These are phyloP conservation scores for Dryas iulia DNA, from an alignment of 1,140 invertebrate species.

Conservation along the genomic window DNA sequence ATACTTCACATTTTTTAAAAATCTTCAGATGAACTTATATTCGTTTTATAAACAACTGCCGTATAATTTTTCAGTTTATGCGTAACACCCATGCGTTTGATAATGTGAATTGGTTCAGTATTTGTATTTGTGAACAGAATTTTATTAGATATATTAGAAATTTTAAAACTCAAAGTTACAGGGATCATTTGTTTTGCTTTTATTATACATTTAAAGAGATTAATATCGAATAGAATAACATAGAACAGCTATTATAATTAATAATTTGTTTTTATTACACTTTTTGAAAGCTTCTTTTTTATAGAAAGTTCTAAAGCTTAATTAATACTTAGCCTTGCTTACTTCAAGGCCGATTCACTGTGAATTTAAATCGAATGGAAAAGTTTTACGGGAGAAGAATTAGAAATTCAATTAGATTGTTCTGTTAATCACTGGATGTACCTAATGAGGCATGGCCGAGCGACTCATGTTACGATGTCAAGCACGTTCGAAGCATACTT, in stretches of 20 bases:
- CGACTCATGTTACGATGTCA: slow-evolving; percentile 17
- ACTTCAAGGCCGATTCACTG: not conserved
- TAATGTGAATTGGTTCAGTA: not conserved
- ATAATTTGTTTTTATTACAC: too few species aligned
- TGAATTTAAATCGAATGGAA: slow-evolving; percentile 8
- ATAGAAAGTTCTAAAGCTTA: not conserved
- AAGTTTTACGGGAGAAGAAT: slow-evolving; percentile 11
- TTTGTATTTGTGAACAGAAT: not conserved
- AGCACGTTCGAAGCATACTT: slow-evolving; percentile 10
- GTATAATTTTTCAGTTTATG: not conserved
- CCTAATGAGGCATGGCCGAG: slow-evolving; percentile 3
- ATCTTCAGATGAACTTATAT: slow-evolving; percentile 14
- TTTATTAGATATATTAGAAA: too few species aligned
- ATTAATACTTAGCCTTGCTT: not conserved
- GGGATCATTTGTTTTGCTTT: too few species aligned
- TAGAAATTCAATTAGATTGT: slow-evolving; percentile 18
- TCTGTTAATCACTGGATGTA: slow-evolving; percentile 15
- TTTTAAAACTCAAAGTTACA: too few species aligned
- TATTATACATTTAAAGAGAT: too few species aligned
- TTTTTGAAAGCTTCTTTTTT: too few species aligned
- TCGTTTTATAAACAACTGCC: slow-evolving; percentile 21
- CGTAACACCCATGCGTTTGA: not conserved
- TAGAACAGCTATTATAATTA: not conserved
- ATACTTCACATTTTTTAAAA: slow-evolving; percentile 13
- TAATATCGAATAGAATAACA: too few species aligned